Conservation (phyloP, 2,888 invertebrate species). For the Dioctria rufipes region DNA sequence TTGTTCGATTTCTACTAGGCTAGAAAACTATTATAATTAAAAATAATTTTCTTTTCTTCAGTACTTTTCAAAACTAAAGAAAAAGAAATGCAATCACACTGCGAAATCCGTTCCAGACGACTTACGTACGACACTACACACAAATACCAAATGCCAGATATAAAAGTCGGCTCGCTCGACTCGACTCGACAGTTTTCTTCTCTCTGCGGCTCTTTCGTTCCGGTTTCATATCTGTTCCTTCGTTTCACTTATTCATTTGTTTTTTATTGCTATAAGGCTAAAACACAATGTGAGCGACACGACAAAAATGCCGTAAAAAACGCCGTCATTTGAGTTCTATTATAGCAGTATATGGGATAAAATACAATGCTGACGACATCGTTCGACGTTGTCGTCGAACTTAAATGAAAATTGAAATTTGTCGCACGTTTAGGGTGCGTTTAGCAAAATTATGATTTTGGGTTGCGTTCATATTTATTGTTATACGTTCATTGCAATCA, state of each 20-base stretch:
- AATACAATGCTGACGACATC: no score
- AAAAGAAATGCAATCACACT: conserved; percentile 56
- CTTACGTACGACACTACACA: conserved; percentile 54
- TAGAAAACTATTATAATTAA: not conserved
- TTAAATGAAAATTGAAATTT: no score
- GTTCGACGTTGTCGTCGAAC: no score
- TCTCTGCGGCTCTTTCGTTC: conserved; percentile 32
- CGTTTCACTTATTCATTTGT: not conserved
- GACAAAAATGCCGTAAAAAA: no score
- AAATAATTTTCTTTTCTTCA: conserved; percentile 42
- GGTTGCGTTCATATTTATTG: no score
- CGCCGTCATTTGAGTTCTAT: no score
- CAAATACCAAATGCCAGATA: conserved; percentile 55
- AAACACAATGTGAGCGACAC: no score
- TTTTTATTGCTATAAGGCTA: not conserved
- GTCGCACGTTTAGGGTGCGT: no score
- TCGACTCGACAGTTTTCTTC: conserved; percentile 29
- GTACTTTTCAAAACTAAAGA: conserved; percentile 52
- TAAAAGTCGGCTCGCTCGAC: conserved; percentile 20
- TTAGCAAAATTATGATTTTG: no score
- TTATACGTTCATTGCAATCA: no score
- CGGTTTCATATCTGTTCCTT: not conserved
- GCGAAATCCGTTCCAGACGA: conserved; percentile 56
- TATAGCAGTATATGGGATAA: no score
- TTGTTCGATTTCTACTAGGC: not conserved